phyloP scores from a whole-genome alignment of 1,140 invertebrate species.

The Cotesia vestalis region DNA sequence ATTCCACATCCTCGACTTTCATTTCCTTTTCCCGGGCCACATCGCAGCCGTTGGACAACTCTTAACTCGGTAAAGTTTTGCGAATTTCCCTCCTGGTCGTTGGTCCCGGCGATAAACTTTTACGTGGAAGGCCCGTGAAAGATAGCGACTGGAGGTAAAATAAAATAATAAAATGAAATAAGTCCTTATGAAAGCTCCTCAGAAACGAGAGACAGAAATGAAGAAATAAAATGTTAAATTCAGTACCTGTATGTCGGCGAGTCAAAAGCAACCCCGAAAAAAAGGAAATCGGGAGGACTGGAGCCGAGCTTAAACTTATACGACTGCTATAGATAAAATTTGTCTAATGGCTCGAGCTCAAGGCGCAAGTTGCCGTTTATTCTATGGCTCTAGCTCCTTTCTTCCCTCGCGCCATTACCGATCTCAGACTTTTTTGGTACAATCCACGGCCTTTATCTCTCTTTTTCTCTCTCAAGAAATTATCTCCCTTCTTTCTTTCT shows the following conservation, averaged over 20 bases:
- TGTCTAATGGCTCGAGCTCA: slow-evolving; percentile 57
- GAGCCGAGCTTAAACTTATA: slow-evolving; percentile 46
- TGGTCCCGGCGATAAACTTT: slow-evolving; percentile 15
- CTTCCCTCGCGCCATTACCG: slow-evolving; percentile 9
- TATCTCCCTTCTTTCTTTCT: slow-evolving; percentile 35
- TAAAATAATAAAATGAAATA: slow-evolving; percentile 9
- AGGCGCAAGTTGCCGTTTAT: slow-evolving; percentile 23
- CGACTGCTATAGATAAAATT: slow-evolving; percentile 58
- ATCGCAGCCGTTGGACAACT: slow-evolving; percentile 5
- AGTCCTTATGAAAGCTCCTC: background rate
- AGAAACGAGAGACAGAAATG: slow-evolving; percentile 11
- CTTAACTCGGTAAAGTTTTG: slow-evolving; percentile 11
- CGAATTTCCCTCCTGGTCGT: background rate
- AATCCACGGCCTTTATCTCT: background rate
- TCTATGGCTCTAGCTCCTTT: slow-evolving; percentile 15
- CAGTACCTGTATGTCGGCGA: slow-evolving; percentile 19
- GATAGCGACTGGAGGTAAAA: slow-evolving; percentile 25
- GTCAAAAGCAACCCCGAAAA: slow-evolving; percentile 4
- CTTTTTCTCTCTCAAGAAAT: slow-evolving; percentile 13
- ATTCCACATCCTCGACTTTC: background rate
- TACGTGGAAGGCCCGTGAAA: slow-evolving; percentile 11
- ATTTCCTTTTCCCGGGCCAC: background rate
- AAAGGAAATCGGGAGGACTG: slow-evolving; percentile 21
- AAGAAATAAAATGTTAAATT: slow-evolving; percentile 1
- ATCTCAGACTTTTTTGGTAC: no score